Percentiles rank a stretch among this genome's conserved stretches.
Evolutionary conservation across 2,888 invertebrate species (phyloP).

Genomic region (Actias luna): DNA sequence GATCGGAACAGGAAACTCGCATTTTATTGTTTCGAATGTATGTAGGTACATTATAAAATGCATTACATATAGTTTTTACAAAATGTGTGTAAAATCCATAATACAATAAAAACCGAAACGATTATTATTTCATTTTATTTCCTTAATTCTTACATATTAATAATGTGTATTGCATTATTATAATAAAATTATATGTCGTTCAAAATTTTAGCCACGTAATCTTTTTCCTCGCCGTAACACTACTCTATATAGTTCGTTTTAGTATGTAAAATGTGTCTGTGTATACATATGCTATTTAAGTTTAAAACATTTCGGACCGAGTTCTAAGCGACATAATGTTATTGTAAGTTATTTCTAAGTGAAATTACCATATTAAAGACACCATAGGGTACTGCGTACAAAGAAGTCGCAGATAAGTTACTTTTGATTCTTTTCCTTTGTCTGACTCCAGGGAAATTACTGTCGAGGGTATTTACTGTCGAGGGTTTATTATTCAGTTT

Average conservation of each 20-base stretch:
- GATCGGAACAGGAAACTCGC: not conserved
- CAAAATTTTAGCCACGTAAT: not conserved
- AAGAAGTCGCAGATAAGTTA: slow-evolving; percentile 45
- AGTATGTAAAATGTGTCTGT: not conserved
- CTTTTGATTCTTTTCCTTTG: slow-evolving; percentile 23
- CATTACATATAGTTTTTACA: not conserved
- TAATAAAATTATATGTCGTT: not conserved
- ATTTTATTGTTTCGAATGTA: not conserved
- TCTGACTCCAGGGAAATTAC: slow-evolving; percentile 6
- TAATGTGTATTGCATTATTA: not conserved
- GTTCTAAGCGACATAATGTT: slow-evolving; percentile 25
- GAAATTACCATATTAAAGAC: slow-evolving; percentile 65
- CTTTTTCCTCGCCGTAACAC: not conserved
- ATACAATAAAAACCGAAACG: not conserved
- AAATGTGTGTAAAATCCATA: not conserved
- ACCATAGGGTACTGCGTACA: slow-evolving; percentile 45
- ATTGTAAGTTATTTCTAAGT: slow-evolving; percentile 46
- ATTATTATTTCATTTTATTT: not conserved
- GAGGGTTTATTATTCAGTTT: not conserved
- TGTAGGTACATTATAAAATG: not conserved
- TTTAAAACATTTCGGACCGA: not conserved
- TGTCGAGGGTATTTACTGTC: not conserved
- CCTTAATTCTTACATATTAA: not conserved
- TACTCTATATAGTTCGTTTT: not conserved
- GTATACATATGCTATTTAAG: not conserved